phyloP scores from a whole-genome alignment of 1,140 invertebrate genomes.

The Zaprionus vittiger region DNA sequence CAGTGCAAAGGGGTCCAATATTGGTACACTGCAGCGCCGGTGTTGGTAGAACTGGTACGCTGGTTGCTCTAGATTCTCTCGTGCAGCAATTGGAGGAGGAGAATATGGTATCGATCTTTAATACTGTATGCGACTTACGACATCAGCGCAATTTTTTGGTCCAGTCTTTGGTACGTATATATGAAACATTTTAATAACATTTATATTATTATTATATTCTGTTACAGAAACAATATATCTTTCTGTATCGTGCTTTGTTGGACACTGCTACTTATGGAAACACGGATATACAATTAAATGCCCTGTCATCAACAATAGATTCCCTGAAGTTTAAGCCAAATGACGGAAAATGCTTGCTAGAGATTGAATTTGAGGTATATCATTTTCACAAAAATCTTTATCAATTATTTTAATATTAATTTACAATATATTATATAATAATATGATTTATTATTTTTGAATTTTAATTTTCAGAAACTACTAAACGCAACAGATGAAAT shows the following conservation, averaged over 20 bases:
- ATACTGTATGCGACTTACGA: slow-evolving; percentile 94
- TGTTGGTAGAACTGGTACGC: slow-evolving; percentile 95
- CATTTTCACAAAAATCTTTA: not conserved
- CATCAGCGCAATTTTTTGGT: slow-evolving; percentile 97
- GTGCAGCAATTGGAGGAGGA: slow-evolving; percentile 93
- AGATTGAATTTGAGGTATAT: slow-evolving; percentile 93
- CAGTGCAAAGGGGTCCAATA: slow-evolving; percentile 91
- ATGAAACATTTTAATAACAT: no score
- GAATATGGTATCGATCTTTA: slow-evolving; percentile 93
- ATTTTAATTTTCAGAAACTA: slow-evolving; percentile 88
- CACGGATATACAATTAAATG: slow-evolving; percentile 92
- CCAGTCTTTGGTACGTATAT: slow-evolving; percentile 90
- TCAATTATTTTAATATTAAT: not conserved
- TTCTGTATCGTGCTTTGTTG: slow-evolving; percentile 97
- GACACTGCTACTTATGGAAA: slow-evolving; percentile 97
- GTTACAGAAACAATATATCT: slow-evolving; percentile 97
- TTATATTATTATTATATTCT: slow-evolving; percentile 9
- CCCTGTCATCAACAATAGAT: slow-evolving; percentile 89
- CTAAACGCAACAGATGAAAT: slow-evolving; percentile 91
- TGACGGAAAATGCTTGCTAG: slow-evolving; percentile 89
- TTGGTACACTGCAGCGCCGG: slow-evolving; percentile 95
- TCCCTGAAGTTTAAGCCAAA: slow-evolving; percentile 87
- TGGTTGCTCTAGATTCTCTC: slow-evolving; percentile 95
- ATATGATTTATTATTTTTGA: not conserved
- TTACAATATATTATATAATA: no score